phyloP scores from a whole-genome alignment of 2,888 invertebrate species.

The Macrosoma leucophasiata region DNA sequence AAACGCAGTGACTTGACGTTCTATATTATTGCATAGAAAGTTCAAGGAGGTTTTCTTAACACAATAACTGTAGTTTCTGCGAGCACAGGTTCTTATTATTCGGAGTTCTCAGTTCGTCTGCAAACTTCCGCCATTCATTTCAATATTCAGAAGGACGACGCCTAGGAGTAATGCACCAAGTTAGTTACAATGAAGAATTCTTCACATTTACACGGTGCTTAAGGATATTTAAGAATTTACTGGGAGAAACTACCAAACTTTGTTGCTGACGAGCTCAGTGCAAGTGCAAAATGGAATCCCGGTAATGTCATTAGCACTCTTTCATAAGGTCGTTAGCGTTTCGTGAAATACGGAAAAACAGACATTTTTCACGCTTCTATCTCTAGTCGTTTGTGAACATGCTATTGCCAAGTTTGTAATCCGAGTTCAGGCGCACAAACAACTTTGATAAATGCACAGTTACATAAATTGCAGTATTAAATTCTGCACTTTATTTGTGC shows the following conservation, averaged over 20 bases:
- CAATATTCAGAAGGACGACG: conserved; percentile 50
- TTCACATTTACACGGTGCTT: conserved; percentile 33
- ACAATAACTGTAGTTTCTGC: conserved; percentile 45
- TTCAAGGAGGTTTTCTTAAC: conserved; percentile 41
- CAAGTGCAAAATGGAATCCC: too few relatives aligned
- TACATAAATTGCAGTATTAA: too few relatives aligned
- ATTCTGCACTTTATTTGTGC: too few relatives aligned
- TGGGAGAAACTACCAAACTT: neutral
- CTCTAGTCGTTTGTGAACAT: too few relatives aligned
- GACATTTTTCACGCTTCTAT: conserved; percentile 17
- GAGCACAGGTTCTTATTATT: conserved; percentile 50
- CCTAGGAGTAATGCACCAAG: conserved; percentile 45
- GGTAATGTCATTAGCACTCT: conserved; percentile 20
- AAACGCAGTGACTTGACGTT: conserved; percentile 8
- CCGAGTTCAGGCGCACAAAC: too few relatives aligned
- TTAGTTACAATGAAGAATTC: conserved; percentile 37
- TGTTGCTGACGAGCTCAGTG: conserved; percentile 4
- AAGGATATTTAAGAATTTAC: too few relatives aligned
- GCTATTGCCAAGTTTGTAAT: too few relatives aligned
- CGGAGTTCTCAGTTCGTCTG: conserved; percentile 47
- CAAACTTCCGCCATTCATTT: conserved; percentile 56
- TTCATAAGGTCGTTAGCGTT: conserved; percentile 21
- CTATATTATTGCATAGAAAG: conserved; percentile 24
- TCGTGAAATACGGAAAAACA: conserved; percentile 19
- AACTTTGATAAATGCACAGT: conserved; percentile 11